Evolutionary conservation across 2,888 invertebrate genomes (phyloP).

Genomic region (Aspidapion aeneum): DNA sequence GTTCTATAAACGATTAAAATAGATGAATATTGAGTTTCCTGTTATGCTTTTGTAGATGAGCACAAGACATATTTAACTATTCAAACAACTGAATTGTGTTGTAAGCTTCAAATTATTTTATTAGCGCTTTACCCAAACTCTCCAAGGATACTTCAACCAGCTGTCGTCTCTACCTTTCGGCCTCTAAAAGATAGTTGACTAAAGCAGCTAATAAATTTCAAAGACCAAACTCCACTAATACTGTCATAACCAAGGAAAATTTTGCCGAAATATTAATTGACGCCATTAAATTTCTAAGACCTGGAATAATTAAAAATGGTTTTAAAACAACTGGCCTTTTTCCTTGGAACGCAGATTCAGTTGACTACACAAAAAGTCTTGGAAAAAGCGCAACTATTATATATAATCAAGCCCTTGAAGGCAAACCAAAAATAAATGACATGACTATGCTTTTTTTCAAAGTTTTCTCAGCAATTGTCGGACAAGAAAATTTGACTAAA

Average conservation of each 20-base stretch:
- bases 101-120: constrained; percentile 32
- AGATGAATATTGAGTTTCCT: constrained; percentile 21
- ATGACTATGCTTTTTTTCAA: background rate
- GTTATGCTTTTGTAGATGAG: constrained; percentile 28
- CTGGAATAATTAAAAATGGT: no score
- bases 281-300: constrained; percentile 7
- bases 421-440: background rate
- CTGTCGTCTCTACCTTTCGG: constrained; percentile 32
- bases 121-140: constrained; percentile 35
- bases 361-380: constrained; percentile 14
- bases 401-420: background rate
- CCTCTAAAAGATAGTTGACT: no score
- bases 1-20: constrained; percentile 15
- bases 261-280: constrained; percentile 15
- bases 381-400: constrained; percentile 6
- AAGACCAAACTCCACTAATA: constrained; percentile 26
- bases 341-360: constrained; percentile 10
- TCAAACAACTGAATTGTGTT: constrained; percentile 29
- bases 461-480: constrained; percentile 1
- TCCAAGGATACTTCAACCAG: constrained; percentile 34
- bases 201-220: constrained; percentile 27
- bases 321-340: constrained; percentile 16
- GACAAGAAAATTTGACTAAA: constrained; percentile 2
- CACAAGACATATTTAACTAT: constrained; percentile 28
- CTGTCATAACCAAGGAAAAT: constrained; percentile 21